Base-by-base conservation (phyloP, 1,140 invertebrate species). In the Hypothenemus hampei region DNA sequence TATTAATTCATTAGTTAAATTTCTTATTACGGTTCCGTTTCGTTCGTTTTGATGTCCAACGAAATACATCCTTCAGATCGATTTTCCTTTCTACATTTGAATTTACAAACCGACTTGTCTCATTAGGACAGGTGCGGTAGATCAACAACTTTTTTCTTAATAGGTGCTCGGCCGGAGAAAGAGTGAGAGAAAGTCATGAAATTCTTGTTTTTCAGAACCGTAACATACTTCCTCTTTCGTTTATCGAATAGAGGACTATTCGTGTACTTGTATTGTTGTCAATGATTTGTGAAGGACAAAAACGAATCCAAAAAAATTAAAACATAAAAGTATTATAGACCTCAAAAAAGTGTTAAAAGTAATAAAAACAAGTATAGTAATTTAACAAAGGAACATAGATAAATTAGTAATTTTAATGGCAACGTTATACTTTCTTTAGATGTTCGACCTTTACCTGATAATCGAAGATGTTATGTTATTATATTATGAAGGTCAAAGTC, bases 101-200 rank as follows among this genome's bases (percentile, higher is more conserved):
- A 48, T 37, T n/a, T 3, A 31, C 36, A 47, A 47, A 49, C 46
- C 46, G 33, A 35, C 35, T 49, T 13, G 11, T 16, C 33, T 26
- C 19, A 41, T 44, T 53, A 41, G 21, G n/a, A 53, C 50, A 53
- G 50, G 39, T 53, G 50, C 23, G 50, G 39, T 36, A 41, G 35
- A 51, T 19, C 22, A 29, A 20, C 46, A 23, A 37, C 33, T 49
- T 36, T 41, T 51, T 20, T n/a, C n/a, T n/a, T n/a, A n/a, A n/a
- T 51, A 40, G 18, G 29, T 11, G 36, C 21, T 18, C 20, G 24
- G 24, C 16, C 36, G 39, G 22, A 43, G 39, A 51, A 53, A 31
- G 36, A 41, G 39, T 39, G 16, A 39, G 49, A 51, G 49, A 51
- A 51, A 51, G 49, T 51, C 33, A 24, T 20, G 18, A 33, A 23